Evolutionary conservation across 1,140 invertebrate species (phyloP).

Genomic region (Metaphire vulgaris): DNA sequence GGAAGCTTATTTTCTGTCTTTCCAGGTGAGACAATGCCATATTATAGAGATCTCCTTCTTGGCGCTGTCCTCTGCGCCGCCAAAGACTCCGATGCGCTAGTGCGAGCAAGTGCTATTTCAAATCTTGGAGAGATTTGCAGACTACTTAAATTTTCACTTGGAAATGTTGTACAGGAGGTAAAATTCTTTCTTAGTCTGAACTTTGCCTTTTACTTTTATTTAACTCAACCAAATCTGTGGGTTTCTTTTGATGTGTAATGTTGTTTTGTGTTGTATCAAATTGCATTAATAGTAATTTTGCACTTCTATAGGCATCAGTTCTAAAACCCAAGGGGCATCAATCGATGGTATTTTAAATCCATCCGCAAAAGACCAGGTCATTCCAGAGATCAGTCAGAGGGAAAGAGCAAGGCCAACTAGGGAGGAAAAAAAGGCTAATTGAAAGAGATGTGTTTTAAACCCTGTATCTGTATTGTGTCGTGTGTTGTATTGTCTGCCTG

Average conservation of each 20-base stretch:
- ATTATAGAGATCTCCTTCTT: slow-evolving; percentile 65
- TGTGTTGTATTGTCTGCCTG: too few species aligned
- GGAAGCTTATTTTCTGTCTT: too few species aligned
- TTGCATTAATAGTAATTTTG: not conserved
- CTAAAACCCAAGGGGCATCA: not conserved
- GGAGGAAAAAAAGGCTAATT: not conserved
- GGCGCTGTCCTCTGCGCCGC: slow-evolving; percentile 65
- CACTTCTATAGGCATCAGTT: not conserved
- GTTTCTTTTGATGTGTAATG: not conserved
- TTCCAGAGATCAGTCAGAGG: not conserved
- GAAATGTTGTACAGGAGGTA: slow-evolving; percentile 67
- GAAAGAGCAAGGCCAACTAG: not conserved
- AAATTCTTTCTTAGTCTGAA: slow-evolving; percentile 4
- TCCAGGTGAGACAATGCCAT: slow-evolving; percentile 67
- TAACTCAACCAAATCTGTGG: not conserved
- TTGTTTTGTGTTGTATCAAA: not conserved
- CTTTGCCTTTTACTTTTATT: not conserved
- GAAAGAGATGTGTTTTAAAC: not conserved
- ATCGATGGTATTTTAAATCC: not conserved
- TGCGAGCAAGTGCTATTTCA: slow-evolving; percentile 73
- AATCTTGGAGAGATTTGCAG: slow-evolving; percentile 77
- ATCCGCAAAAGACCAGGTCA: not conserved
- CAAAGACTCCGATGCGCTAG: slow-evolving; percentile 64
- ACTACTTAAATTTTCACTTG: slow-evolving; percentile 66
- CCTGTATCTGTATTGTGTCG: not conserved